Evolutionary conservation across 2,113 vertebrate genomes (phyloP).

Genomic region (Antechinus stuartii): DNA sequence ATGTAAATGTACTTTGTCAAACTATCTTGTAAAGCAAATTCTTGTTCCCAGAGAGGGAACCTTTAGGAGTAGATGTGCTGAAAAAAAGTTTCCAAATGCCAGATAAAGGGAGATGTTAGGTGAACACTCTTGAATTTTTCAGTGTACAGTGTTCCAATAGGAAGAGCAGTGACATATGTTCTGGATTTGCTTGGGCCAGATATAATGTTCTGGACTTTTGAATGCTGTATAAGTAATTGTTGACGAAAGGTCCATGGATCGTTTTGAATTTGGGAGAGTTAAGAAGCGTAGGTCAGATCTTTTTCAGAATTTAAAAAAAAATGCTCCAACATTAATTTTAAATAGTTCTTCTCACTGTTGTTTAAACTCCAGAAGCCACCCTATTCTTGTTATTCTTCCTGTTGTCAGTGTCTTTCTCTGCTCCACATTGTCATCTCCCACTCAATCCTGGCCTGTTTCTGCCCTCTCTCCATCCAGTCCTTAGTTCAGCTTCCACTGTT

Average conservation of each 20-base stretch:
- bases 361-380: not conserved
- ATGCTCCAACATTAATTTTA: not conserved
- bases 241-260: not conserved
- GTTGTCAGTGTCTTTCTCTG: not conserved
- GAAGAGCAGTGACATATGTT: not conserved
- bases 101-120: not conserved
- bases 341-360: not conserved
- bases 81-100: not conserved
- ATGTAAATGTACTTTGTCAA: not conserved
- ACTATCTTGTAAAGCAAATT: not conserved
- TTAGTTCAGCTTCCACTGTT: not conserved
- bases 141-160: not conserved
- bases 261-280: not conserved
- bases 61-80: not conserved
- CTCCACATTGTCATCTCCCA: not conserved
- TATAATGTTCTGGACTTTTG: not conserved
- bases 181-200: not conserved
- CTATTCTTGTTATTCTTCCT: not conserved
- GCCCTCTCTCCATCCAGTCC: no score
- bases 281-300: not conserved
- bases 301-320: constrained; percentile 31
- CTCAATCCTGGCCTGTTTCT: not conserved
- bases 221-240: not conserved
- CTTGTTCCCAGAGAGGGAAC: not conserved
- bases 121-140: accelerated